Percentiles rank a stretch among this genome's conserved stretches.
These are phyloP conservation scores for Synanthedon formicaeformis DNA, from an alignment of 2,888 invertebrate species.

Conservation along the genomic window DNA sequence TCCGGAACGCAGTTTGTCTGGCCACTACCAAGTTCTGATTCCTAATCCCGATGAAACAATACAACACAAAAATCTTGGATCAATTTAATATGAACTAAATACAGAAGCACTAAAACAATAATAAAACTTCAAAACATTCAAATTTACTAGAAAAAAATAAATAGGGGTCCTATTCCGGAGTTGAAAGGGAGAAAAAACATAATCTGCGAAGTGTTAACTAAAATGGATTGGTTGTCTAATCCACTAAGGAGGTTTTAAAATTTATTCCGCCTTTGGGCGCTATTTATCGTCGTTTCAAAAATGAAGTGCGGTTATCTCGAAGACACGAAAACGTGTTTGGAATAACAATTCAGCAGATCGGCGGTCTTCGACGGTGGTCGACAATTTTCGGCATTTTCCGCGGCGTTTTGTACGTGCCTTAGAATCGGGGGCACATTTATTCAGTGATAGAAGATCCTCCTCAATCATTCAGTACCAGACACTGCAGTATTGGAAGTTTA, in stretches of 20 bases:
- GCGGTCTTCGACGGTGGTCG: constrained; percentile 1
- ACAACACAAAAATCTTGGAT: too few species aligned
- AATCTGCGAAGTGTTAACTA: constrained; percentile 5
- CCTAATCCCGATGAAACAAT: too few species aligned
- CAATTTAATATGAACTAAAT: background rate
- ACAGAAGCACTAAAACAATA: background rate
- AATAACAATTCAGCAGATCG: constrained; percentile 36
- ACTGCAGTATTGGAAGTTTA: too few species aligned
- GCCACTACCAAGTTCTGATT: too few species aligned
- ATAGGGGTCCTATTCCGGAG: background rate
- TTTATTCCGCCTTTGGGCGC: constrained; percentile 60
- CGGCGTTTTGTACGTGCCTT: background rate
- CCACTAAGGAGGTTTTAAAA: constrained; percentile 51
- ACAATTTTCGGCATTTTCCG: constrained; percentile 3
- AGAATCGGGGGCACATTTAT: background rate
- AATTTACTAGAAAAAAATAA: background rate
- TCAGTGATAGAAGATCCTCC: background rate
- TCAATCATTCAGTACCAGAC: background rate
- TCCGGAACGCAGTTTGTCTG: too few species aligned
- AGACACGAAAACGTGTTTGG: constrained; percentile 55
- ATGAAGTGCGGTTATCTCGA: constrained; percentile 64
- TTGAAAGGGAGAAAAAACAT: background rate
- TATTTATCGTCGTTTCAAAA: constrained; percentile 65
- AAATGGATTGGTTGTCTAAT: constrained; percentile 25
- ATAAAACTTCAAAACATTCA: background rate